Conservation (phyloP, 2,113 vertebrate genomes). For the Lepisosteus osseus region DNA sequence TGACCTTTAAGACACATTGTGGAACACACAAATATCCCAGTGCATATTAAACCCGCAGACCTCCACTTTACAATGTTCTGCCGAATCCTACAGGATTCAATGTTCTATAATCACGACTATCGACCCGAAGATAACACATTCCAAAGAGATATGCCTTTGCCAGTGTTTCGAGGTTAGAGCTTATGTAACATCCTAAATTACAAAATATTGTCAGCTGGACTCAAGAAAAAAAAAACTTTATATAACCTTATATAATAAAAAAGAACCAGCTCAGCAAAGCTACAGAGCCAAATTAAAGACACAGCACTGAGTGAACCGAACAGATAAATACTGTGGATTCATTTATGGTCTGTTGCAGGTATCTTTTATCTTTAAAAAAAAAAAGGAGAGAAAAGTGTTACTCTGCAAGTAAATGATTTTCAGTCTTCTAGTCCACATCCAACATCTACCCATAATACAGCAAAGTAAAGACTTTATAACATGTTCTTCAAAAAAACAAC, state of each 20-base stretch:
- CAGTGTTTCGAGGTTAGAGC: conserved; percentile 16
- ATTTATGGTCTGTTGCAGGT: too few species aligned
- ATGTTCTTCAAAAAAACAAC: too few species aligned
- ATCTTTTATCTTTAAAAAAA: too few species aligned
- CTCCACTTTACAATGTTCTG: background rate
- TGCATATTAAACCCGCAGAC: conserved; percentile 16
- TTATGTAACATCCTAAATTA: conserved; percentile 33
- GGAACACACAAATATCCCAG: background rate
- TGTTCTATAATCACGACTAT: conserved; percentile 20
- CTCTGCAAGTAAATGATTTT: too few species aligned
- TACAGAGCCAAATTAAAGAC: too few species aligned
- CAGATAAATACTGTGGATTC: too few species aligned
- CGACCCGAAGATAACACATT: conserved; percentile 14
- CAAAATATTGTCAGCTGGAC: conserved; percentile 23
- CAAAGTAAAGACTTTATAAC: too few species aligned
- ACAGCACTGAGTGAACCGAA: too few species aligned
- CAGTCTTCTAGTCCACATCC: too few species aligned
- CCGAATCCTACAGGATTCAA: conserved; percentile 10
- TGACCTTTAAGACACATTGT: background rate
- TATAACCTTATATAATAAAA: conserved; percentile 36
- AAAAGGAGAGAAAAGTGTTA: too few species aligned
- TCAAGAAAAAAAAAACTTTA: conserved; percentile 9
- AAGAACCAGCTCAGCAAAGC: too few species aligned
- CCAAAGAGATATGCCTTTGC: conserved; percentile 7
- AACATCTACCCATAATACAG: too few species aligned